Conservation (phyloP, 2,888 invertebrate species). For the Marronus borbonicus region DNA sequence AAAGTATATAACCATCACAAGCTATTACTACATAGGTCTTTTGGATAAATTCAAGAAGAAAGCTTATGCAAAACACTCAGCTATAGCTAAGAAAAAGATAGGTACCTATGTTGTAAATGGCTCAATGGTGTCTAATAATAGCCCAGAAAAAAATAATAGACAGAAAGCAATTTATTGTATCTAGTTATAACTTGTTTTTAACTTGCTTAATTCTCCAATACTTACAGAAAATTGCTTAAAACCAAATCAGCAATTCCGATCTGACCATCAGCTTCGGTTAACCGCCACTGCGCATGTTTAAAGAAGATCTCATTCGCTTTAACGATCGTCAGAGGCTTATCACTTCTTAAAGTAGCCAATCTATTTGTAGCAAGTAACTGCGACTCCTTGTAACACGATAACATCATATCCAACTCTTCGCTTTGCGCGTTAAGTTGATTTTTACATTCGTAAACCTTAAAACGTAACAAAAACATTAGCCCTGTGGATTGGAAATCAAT, state of each 20-base stretch:
- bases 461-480: background rate
- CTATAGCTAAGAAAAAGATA: too few species aligned
- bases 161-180: too few species aligned
- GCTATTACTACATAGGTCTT: too few species aligned
- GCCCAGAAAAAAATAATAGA: too few species aligned
- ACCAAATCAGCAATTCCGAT: constrained; percentile 97
- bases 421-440: constrained; percentile 89
- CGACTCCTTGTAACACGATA: constrained; percentile 91
- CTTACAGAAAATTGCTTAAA: constrained; percentile 93
- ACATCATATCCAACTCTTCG: constrained; percentile 96
- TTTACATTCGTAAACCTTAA: constrained; percentile 89
- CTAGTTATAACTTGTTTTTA: too few species aligned
- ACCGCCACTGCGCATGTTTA: constrained; percentile 97
- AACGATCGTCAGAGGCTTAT: constrained; percentile 84
- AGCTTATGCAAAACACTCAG: too few species aligned
- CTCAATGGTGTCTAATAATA: too few species aligned
- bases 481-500: background rate
- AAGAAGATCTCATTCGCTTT: constrained; percentile 96
- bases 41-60: too few species aligned
- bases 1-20: too few species aligned
- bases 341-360: constrained; percentile 77
- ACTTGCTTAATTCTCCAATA: constrained; percentile 47
- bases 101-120: too few species aligned
- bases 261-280: constrained; percentile 98
- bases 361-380: constrained; percentile 76